Evolutionary conservation across 2,113 vertebrate genomes (phyloP).

Genomic region (Corydoras sp.): DNA sequence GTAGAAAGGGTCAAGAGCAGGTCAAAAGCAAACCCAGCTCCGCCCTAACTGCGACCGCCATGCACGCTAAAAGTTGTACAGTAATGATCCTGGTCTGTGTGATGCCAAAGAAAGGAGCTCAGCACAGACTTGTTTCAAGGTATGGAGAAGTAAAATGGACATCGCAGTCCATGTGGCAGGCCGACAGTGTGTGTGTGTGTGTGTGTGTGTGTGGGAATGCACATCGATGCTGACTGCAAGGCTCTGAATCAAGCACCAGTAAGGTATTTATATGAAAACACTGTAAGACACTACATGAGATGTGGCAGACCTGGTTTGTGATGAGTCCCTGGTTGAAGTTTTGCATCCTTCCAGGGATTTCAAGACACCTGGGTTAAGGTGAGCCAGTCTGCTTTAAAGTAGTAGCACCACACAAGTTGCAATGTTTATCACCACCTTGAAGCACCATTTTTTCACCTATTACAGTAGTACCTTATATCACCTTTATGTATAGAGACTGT

Average conservation of each 20-base stretch:
- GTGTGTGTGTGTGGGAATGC: constrained; percentile 31
- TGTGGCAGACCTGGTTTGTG: constrained; percentile 41
- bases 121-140: constrained; percentile 69
- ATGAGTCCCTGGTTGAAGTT: constrained; percentile 13
- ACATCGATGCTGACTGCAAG: constrained; percentile 48
- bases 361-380: constrained; percentile 34
- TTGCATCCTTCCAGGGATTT: constrained; percentile 17
- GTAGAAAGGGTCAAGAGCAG: constrained; percentile 46
- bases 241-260: constrained; percentile 77
- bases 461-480: constrained; percentile 96
- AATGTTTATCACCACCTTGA: constrained; percentile 81
- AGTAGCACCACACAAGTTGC: constrained; percentile 78
- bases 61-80: constrained; percentile 67
- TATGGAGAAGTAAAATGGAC: constrained; percentile 68
- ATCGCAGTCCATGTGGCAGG: constrained; percentile 70
- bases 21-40: constrained; percentile 36
- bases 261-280: constrained; percentile 63
- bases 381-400: constrained; percentile 51
- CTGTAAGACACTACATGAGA: constrained; percentile 54
- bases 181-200: constrained; percentile 55
- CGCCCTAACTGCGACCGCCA: constrained; percentile 39
- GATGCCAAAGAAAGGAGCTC: constrained; percentile 65
- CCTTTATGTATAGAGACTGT: constrained; percentile 90
- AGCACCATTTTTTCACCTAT: constrained; percentile 94
- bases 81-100: constrained; percentile 70